Percentiles rank a stretch among this genome's conserved stretches.
Conservation (phyloP, 1,140 invertebrate genomes). For the Drosophila ficusphila region DNA sequence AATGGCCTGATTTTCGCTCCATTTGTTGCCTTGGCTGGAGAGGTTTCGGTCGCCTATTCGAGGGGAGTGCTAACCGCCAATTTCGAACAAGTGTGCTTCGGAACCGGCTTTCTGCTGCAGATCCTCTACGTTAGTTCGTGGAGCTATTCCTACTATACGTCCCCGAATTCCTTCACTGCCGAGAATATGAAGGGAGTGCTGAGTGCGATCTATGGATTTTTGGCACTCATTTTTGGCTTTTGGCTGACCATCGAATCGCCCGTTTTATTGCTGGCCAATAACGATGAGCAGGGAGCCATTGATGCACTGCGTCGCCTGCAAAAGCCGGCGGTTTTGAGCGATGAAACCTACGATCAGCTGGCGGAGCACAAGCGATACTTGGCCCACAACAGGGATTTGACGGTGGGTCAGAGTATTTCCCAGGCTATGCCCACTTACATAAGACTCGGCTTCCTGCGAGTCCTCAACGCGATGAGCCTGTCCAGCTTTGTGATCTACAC, state of each 20-base stretch:
- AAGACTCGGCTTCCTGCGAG: constrained; percentile 29
- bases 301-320: constrained; percentile 61
- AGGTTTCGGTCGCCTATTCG: constrained; percentile 38
- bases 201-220: constrained; percentile 32
- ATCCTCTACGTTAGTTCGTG: constrained; percentile 28
- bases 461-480: constrained; percentile 54
- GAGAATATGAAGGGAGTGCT: constrained; percentile 57
- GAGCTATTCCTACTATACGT: not conserved
- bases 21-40: constrained; percentile 51
- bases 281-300: constrained; percentile 46
- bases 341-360: constrained; percentile 53
- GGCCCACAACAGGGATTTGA: constrained; percentile 47
- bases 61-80: constrained; percentile 15
- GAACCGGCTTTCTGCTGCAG: constrained; percentile 41
- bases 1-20: constrained; percentile 62
- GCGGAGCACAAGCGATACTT: constrained; percentile 65
- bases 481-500: constrained; percentile 6
- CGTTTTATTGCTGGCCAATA: constrained; percentile 51
- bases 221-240: constrained; percentile 16
- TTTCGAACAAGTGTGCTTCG: constrained; percentile 38
- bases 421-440: constrained; percentile 42
- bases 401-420: constrained; percentile 18
- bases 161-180: constrained; percentile 1
- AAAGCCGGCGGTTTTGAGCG: constrained; percentile 34
- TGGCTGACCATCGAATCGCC: constrained; percentile 57